phyloP scores from a whole-genome alignment of 2,888 invertebrate genomes.

The Spodoptera picta region DNA sequence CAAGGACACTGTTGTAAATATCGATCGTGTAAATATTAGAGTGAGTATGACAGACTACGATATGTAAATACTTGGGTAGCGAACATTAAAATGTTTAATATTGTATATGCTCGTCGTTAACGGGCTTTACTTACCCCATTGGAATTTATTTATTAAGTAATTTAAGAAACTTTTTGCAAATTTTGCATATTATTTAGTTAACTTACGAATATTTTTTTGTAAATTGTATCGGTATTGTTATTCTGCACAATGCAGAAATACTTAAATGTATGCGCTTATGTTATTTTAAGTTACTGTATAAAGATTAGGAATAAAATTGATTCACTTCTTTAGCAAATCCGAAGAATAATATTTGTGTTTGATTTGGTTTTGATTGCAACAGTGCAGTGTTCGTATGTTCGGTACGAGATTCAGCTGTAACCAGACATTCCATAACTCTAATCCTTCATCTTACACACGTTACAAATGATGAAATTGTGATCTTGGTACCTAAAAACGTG shows the following conservation, averaged over 20 bases:
- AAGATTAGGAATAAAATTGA: constrained; percentile 70
- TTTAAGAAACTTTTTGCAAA: constrained; percentile 74
- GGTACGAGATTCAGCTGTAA: constrained; percentile 64
- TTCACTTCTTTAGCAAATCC: constrained; percentile 76
- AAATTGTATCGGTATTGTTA: constrained; percentile 89
- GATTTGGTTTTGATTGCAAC: constrained; percentile 65
- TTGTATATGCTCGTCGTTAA: constrained; percentile 65
- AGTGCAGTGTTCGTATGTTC: constrained; percentile 60
- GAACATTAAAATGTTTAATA: constrained; percentile 70
- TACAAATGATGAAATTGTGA: constrained; percentile 83
- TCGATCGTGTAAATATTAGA: constrained; percentile 77
- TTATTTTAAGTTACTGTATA: constrained; percentile 83
- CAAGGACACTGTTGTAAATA: constrained; percentile 77
- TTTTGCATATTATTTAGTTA: constrained; percentile 79
- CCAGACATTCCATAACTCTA: constrained; percentile 84
- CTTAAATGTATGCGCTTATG: constrained; percentile 88
- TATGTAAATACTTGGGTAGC: constrained; percentile 74
- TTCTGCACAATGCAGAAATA: constrained; percentile 89
- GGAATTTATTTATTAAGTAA: constrained; percentile 86
- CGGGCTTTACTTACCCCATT: constrained; percentile 69
- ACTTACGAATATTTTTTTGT: constrained; percentile 85
- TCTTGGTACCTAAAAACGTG: constrained; percentile 86
- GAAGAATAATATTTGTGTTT: constrained; percentile 68
- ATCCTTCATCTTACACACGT: constrained; percentile 72
- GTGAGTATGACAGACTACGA: constrained; percentile 66